Percentiles rank a stretch among this genome's conserved stretches.
Conservation (phyloP, 2,113 vertebrate species). For the Zosterops pallidus region DNA sequence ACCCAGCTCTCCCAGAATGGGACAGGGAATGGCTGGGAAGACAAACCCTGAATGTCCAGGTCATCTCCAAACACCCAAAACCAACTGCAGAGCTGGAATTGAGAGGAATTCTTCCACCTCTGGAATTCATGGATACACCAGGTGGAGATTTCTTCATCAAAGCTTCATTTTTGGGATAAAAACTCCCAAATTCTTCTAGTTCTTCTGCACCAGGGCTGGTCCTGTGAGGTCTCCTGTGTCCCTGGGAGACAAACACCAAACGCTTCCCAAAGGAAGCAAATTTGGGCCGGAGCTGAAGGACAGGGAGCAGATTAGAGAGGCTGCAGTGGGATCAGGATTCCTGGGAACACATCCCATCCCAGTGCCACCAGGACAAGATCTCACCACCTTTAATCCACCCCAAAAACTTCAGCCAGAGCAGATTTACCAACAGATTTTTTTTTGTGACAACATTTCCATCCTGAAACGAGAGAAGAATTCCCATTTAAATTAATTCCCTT, state of each 20-base stretch:
- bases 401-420: too few species aligned
- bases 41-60: background rate
- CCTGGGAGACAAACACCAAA: background rate
- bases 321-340: accelerated
- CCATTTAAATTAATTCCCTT: accelerated
- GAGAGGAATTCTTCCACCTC: background rate
- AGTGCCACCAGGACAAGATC: background rate
- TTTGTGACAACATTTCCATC: background rate
- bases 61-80: too few species aligned
- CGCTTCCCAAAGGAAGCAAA: background rate
- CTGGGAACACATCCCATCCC: background rate
- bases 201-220: background rate
- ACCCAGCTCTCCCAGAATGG: accelerated
- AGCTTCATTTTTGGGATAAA: background rate
- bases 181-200: background rate
- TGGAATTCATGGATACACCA: background rate
- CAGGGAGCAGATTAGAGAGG: background rate
- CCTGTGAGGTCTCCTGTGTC: accelerated
- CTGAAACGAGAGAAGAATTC: accelerated
- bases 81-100: background rate
- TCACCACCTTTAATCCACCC: accelerated
- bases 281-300: background rate
- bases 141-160: background rate
- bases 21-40: background rate
- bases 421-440: background rate